phyloP scores from a whole-genome alignment of 2,797 vertebrate genomes.

The Gallirallus australis region DNA sequence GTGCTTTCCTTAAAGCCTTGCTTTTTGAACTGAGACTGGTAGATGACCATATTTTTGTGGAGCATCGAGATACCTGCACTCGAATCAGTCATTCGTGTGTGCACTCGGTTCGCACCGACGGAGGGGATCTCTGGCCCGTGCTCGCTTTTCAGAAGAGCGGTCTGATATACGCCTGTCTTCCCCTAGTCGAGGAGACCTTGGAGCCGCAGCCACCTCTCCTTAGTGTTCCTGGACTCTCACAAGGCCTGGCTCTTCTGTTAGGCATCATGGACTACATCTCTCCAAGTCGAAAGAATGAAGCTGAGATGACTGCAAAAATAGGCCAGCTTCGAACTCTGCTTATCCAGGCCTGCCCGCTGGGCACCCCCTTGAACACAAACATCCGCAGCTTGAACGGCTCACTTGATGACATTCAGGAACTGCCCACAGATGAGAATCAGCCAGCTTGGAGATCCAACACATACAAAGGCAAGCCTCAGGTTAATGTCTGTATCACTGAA shows the following conservation, averaged over 20 bases:
- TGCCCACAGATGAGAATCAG: slow-evolving; percentile 82
- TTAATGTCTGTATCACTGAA: slow-evolving; percentile 88
- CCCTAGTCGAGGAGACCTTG: slow-evolving; percentile 86
- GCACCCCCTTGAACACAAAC: slow-evolving; percentile 86
- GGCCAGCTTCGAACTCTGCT: slow-evolving; percentile 83
- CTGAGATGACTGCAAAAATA: slow-evolving; percentile 81
- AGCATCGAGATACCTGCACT: slow-evolving; percentile 87
- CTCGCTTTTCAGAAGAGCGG: slow-evolving; percentile 83
- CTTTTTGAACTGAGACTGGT: slow-evolving; percentile 86
- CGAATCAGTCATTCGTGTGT: slow-evolving; percentile 82
- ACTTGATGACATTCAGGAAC: slow-evolving; percentile 59
- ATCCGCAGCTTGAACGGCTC: slow-evolving; percentile 70
- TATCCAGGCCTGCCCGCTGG: slow-evolving; percentile 90
- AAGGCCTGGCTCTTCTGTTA: slow-evolving; percentile 87
- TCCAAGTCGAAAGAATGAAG: slow-evolving; percentile 82
- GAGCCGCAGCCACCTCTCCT: slow-evolving; percentile 86
- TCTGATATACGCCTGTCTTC: slow-evolving; percentile 87
- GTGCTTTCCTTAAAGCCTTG: slow-evolving; percentile 84
- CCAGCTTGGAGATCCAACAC: slow-evolving; percentile 89
- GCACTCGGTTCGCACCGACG: slow-evolving; percentile 78
- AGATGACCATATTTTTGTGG: slow-evolving; percentile 82
- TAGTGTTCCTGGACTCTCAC: slow-evolving; percentile 86
- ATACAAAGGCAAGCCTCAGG: slow-evolving; percentile 88
- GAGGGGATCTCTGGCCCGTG: slow-evolving; percentile 89
- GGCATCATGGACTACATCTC: slow-evolving; percentile 87